Evolutionary conservation across 1,140 invertebrate genomes (phyloP), one percentile per base, ranked within the genome.

Genomic region (Drepana arcuata): DNA sequence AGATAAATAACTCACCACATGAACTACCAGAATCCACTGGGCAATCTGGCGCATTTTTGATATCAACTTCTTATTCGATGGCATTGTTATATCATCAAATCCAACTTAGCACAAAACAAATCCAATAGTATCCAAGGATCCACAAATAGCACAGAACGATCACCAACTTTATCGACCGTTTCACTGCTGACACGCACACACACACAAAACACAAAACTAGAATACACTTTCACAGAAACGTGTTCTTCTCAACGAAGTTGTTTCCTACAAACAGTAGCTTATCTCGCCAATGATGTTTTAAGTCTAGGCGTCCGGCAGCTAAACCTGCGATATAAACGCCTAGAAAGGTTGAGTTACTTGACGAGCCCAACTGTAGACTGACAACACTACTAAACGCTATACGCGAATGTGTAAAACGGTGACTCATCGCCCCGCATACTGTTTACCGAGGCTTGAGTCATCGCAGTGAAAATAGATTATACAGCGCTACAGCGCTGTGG

Each of bases 401-500:
- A 81, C 77, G 77, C 77, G 72, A 81, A 79, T 81, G 77, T 81
- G 77, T 81, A 79, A 77, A 81, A 79, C 66, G 74, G 77, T 81
- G 77, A 81, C 77, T 81, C 77, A 81, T 79, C 77, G 77, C 69
- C 74, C 77, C 74, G 77, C 77, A 82, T 82, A 79, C 77, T 82
- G 78, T 82, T 82, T 82, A 79, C 73, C 71, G 71, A 79, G 65
- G 72, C 77, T 75, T 79, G 78, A 82, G 74, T 82, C 78, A 82
- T 82, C 78, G 74, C 49, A 42, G 61, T 57, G 38, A 40, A 46
- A 61, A 58, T 54, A 42, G 45, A 50, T 46, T 39, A 33, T 27
- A 13, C 44, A 67, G 71, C 73, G 60, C 39, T 60, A 41, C 45
- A 78, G 73, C 75, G 75, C 73, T 70, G 29, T 40, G 44, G 16